Evolutionary conservation across 1,140 invertebrate genomes (phyloP), one percentile per base, ranked within the genome.

Genomic region (Neotoxoptera formosana): DNA sequence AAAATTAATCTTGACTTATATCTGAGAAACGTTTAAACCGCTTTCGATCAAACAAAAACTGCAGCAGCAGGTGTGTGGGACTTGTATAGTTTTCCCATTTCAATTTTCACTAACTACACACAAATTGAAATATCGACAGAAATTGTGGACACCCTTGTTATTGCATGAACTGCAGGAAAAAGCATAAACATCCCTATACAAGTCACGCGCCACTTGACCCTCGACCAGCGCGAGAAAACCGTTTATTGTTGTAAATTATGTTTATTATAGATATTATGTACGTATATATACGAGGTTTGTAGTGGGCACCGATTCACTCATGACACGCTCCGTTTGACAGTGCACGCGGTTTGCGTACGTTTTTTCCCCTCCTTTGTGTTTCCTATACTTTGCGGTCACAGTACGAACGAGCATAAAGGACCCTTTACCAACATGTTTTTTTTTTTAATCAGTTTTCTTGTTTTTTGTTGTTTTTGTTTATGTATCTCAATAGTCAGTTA

Each of bases 161-260:
- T 53, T 34, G 48, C 48, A 36, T 1, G 8, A n/a, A 89, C 48
- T 34, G 30, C 60, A 76, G 48, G 48, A 90, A 90, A 90, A 21
- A 36, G 1, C n/a, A 90, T 90, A 45, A 34, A 51, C 30, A 21
- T 20, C 30, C 30, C n/a, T 60, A 23, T 60, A 30, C 47, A 51
- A 41, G 91, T 83, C 91, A 92, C 91, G 91, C 91, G 91, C 48
- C 91, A 92, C 76, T 83, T 83, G 91, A 92, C 91, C 91, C 91
- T 53, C 91, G 47, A 92, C 30, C 45, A 53, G 41, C 25, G 41
- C 60, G 67, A 91, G 90, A 92, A 83, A 92, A 92, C 8, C 91
- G 91, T 51, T 92, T 92, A 76, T 91, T 91, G 90, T 91, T 91
- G 67, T 91, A 89, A 89, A 89, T 53, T 89, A 89, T 89, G 87